These are phyloP conservation scores for Drosophila orena DNA, from an alignment of 1,140 invertebrate genomes.

Conservation along the genomic window DNA sequence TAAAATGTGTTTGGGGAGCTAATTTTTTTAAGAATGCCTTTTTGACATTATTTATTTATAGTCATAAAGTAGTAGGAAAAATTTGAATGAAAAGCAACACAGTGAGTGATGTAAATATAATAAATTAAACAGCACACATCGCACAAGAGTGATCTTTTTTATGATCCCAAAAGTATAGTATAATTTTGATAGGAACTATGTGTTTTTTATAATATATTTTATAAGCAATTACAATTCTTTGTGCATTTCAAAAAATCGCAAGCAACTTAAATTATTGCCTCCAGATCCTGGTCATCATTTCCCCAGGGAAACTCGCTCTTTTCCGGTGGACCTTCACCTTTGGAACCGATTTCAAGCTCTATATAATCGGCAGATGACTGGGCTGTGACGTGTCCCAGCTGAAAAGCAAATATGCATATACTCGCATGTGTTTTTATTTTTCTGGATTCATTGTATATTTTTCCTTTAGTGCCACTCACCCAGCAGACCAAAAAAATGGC, in stretches of 20 bases:
- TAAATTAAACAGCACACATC: too few species aligned
- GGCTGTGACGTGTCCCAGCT: constrained; percentile 46
- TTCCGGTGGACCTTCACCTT: constrained; percentile 18
- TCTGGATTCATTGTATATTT: background rate
- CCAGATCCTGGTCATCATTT: constrained; percentile 45
- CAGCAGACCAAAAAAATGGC: constrained; percentile 22
- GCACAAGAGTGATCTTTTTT: background rate
- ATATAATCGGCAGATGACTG: constrained; percentile 22
- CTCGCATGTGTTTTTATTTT: background rate
- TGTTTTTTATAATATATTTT: background rate
- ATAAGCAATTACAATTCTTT: background rate
- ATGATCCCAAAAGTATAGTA: background rate
- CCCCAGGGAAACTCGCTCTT: constrained; percentile 60
- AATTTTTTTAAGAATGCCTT: too few species aligned
- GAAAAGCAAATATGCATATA: constrained; percentile 12
- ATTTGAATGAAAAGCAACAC: too few species aligned
- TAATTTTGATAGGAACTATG: background rate
- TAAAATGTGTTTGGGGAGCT: background rate
- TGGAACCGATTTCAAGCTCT: background rate
- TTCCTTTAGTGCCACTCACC: constrained; percentile 16
- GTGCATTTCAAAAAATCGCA: background rate
- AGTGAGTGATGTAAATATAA: too few species aligned
- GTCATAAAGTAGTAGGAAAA: background rate
- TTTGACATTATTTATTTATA: background rate
- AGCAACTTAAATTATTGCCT: background rate